Conservation (phyloP, 2,113 vertebrate species). For the Peromyscus maniculatus region DNA sequence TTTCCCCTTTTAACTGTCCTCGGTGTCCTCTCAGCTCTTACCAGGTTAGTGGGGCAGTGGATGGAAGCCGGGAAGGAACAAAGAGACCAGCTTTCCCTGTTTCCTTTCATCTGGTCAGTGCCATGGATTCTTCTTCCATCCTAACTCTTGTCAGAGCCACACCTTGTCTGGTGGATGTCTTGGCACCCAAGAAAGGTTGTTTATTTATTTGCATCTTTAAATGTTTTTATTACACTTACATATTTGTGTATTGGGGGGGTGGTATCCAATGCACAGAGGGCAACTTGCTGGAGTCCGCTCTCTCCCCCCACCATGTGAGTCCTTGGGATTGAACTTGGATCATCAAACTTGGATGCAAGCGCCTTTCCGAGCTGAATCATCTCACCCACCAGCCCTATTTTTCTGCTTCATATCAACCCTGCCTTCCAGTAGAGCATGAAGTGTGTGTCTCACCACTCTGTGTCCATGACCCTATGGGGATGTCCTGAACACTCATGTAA, state of each 20-base stretch:
- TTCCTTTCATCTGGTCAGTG: background rate
- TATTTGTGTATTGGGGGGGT: background rate
- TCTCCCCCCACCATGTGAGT: background rate
- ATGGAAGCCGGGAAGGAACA: background rate
- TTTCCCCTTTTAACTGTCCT: background rate
- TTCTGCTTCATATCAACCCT: background rate
- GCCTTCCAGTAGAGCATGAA: background rate
- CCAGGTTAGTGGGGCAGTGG: rapidly evolving
- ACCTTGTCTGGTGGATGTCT: background rate
- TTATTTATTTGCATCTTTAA: background rate
- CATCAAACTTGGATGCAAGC: background rate
- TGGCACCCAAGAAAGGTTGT: too few relatives aligned
- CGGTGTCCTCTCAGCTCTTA: background rate
- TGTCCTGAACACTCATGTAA: background rate
- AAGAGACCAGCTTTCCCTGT: background rate
- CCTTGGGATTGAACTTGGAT: background rate
- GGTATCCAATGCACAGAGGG: too few relatives aligned
- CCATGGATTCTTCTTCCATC: background rate
- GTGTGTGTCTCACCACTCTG: background rate
- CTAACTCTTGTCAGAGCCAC: background rate
- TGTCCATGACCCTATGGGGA: background rate
- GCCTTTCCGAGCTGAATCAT: background rate
- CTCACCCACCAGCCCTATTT: background rate
- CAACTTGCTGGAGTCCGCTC: background rate
- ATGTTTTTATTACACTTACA: background rate